Conservation (phyloP, 2,888 invertebrate genomes). For the Pocota personata region DNA sequence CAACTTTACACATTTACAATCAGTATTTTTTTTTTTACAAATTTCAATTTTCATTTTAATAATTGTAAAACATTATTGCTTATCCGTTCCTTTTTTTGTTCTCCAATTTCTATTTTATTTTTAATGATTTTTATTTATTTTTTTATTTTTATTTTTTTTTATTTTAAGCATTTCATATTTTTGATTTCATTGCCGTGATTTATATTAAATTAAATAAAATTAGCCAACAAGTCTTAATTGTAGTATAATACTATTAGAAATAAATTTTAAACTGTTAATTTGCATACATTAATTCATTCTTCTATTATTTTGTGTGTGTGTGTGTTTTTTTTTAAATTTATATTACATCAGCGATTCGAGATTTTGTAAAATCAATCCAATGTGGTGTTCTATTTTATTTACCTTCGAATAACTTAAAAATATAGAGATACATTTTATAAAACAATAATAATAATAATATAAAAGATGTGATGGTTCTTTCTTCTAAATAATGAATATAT, state of each 20-base stretch:
- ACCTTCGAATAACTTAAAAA: neutral
- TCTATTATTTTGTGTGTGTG: neutral
- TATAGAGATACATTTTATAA: neutral
- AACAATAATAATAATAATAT: neutral
- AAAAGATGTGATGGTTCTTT: neutral
- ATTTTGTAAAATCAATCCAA: neutral
- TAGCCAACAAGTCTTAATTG: constrained; percentile 26
- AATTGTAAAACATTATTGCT: constrained; percentile 31
- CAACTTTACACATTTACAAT: constrained; percentile 3
- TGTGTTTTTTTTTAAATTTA: neutral
- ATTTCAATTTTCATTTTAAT: neutral
- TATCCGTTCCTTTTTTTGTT: constrained; percentile 21
- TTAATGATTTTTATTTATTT: neutral
- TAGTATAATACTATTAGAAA: constrained; percentile 20
- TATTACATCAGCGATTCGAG: constrained; percentile 6
- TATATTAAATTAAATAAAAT: constrained; percentile 17
- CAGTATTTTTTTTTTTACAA: neutral
- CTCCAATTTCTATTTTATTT: neutral
- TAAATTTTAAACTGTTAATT: neutral
- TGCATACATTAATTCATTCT: neutral
- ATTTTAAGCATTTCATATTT: constrained; percentile 20
- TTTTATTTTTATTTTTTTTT: neutral
- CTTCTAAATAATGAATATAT: too few relatives aligned
- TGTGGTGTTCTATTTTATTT: neutral
- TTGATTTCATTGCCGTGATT: constrained; percentile 12